phyloP scores from a whole-genome alignment of 2,888 invertebrate species.

The Pristionchus entomophagus region DNA sequence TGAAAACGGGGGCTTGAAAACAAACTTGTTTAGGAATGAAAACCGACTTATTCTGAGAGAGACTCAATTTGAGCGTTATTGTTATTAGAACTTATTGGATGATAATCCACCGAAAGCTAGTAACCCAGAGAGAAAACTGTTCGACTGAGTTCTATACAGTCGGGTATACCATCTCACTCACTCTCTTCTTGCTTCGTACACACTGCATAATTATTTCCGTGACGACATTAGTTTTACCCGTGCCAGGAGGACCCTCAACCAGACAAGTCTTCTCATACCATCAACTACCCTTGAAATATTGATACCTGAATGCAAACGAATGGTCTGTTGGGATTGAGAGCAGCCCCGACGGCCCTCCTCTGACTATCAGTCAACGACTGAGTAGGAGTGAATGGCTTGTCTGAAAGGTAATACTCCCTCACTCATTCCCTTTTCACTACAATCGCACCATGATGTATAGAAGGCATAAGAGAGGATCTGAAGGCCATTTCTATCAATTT shows the following conservation, averaged over 20 bases:
- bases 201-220: constrained; percentile 57
- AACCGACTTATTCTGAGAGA: too few relatives aligned
- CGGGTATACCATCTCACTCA: not conserved
- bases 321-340: constrained; percentile 24
- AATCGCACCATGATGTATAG: constrained; percentile 31
- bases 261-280: not conserved
- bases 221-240: constrained; percentile 64
- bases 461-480: constrained; percentile 15
- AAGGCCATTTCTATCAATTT: constrained; percentile 29
- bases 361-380: constrained; percentile 38
- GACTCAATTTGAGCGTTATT: too few relatives aligned
- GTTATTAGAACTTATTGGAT: too few relatives aligned
- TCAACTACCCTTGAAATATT: not conserved
- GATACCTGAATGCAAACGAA: constrained; percentile 42
- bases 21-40: too few relatives aligned
- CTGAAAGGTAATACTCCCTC: not conserved
- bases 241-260: constrained; percentile 65
- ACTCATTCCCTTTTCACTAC: not conserved
- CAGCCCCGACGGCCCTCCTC: constrained; percentile 21
- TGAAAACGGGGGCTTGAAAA: not conserved
- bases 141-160: too few relatives aligned
- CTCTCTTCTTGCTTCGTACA: constrained; percentile 52
- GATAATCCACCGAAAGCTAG: too few relatives aligned
- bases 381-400: not conserved
- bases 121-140: too few relatives aligned